Base-by-base conservation (phyloP, 2,888 invertebrate species). In the Dasysyrphus albostriatus region DNA sequence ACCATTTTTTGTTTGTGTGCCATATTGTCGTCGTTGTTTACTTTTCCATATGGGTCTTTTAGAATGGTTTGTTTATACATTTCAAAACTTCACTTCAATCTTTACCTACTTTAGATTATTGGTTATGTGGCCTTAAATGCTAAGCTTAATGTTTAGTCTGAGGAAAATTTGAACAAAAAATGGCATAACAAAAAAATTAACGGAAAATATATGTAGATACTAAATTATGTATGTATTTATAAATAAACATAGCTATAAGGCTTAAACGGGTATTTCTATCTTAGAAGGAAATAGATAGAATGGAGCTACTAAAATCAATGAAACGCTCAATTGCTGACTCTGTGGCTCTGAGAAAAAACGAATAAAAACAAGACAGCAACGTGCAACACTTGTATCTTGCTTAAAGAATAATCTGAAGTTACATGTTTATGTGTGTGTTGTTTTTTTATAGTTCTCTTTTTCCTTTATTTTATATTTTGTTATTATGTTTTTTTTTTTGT, bases 91-190 rank as follows among this genome's bases (percentile, higher is more conserved):
- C 1, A 39, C 58, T 74, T 70, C 63, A 79, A 75, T 70, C 82
- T 67, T 16, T n/a, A 2, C 8, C 65, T 61, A 61, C 67, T 74
- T 78, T 69, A 3, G 63, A 61, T 9, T 24, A 54, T 54, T 39
- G 42, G 49, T 56, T 74, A 39, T 67, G 73, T 44, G 54, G 67
- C 67, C 56, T 63, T 78, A 74, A 69, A 59, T 51, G 56, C 39
- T 76, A 34, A 75, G 51, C 8, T 61, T n/a, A n/a, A n/a, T n/a
- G n/a, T n/a, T n/a, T 1, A 54, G 37, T 16, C 39, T 44, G 10
- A 69, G 49, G 4, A 42, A n/a, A 29, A 56, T 4, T 1, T 16
- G 24, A 51, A 51, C n/a, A 39, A n/a, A 12, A 24, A n/a, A 37
- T 19, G 6, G 4, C 16, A 49, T 24, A 14, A 54, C 47, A 59